Evolutionary conservation across 1,140 invertebrate species (phyloP).

Genomic region (Megathymus violae): DNA sequence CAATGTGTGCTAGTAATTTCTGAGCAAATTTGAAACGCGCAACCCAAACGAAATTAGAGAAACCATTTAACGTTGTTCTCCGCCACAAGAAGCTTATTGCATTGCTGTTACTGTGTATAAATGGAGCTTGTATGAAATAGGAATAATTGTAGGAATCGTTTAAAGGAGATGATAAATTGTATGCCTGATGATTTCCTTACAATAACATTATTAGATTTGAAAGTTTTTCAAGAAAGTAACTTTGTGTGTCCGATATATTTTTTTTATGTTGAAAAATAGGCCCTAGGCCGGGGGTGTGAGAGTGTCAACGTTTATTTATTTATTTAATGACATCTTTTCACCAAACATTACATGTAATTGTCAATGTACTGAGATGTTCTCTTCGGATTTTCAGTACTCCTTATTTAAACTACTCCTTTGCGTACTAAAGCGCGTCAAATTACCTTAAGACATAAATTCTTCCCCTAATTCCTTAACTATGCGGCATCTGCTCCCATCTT

Average conservation of each 20-base stretch:
- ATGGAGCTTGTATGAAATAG: background rate
- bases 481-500: slow-evolving; percentile 11
- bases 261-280: too few species aligned
- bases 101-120: slow-evolving; percentile 9
- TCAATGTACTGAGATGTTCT: background rate
- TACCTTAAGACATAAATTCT: background rate
- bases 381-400: too few species aligned
- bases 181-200: too few species aligned
- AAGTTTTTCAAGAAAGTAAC: too few species aligned
- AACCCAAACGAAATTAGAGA: slow-evolving; percentile 20
- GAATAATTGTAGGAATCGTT: background rate
- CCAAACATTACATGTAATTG: too few species aligned
- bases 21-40: background rate
- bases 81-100: slow-evolving; percentile 20
- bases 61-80: slow-evolving; percentile 34
- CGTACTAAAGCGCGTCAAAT: background rate
- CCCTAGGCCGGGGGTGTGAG: too few species aligned
- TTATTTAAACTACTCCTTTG: background rate
- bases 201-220: too few species aligned
- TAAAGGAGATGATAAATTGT: too few species aligned
- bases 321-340: too few species aligned
- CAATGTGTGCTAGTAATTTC: background rate
- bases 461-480: slow-evolving; percentile 6
- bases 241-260: too few species aligned
- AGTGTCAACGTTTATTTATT: too few species aligned